Evolutionary conservation across 53 echinoderm and acorn worm species (phyloP).

Genomic region (Paracentrotus lividus): DNA sequence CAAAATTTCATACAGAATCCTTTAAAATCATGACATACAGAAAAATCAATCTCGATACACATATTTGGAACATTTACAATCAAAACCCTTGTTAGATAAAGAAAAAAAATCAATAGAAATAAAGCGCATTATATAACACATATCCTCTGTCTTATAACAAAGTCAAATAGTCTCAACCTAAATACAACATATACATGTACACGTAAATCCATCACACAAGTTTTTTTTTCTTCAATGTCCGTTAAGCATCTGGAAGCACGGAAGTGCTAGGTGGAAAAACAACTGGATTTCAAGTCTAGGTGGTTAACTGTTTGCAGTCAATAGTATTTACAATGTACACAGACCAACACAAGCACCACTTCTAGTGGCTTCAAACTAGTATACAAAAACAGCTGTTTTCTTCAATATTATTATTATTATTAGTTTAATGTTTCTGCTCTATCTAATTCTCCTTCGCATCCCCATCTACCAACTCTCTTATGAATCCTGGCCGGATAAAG

Average conservation of each 20-base stretch:
- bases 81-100: not conserved
- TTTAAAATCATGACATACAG: slow-evolving; percentile 54
- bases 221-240: not conserved
- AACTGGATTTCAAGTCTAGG: slow-evolving; percentile 71
- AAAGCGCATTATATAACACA: slow-evolving; percentile 28
- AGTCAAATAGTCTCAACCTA: slow-evolving; percentile 36
- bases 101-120: slow-evolving; percentile 5
- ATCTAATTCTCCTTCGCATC: not conserved
- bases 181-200: slow-evolving; percentile 68
- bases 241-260: slow-evolving; percentile 63
- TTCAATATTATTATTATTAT: slow-evolving; percentile 43
- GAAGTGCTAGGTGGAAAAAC: slow-evolving; percentile 68
- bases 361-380: slow-evolving; percentile 68
- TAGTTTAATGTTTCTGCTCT: not conserved
- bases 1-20: slow-evolving; percentile 55
- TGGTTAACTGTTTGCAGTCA: slow-evolving; percentile 73
- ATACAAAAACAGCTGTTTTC: slow-evolving; percentile 71
- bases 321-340: slow-evolving; percentile 69
- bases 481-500: not conserved
- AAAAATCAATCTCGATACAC: slow-evolving; percentile 16
- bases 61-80: slow-evolving; percentile 59
- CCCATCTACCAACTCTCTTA: slow-evolving; percentile 13
- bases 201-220: slow-evolving; percentile 34
- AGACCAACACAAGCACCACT: slow-evolving; percentile 61
- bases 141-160: slow-evolving; percentile 35